Conservation (phyloP, 2,888 invertebrate genomes). For the Drosophila picticornis region DNA sequence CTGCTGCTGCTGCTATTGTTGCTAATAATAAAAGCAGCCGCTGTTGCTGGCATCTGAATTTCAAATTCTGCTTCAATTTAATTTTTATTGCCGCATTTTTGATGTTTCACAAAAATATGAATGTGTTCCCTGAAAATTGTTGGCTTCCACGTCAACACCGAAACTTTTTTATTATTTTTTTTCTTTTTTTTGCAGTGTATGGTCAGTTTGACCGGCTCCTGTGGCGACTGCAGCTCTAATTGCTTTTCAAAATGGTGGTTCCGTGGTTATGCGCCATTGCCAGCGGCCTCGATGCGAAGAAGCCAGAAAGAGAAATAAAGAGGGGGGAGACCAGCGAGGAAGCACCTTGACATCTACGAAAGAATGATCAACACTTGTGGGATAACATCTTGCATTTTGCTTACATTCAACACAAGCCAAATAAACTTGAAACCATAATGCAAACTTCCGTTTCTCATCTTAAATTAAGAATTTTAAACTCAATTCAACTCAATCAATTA, state of each 20-base stretch:
- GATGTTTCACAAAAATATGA: slow-evolving; percentile 40
- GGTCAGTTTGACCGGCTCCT: slow-evolving; percentile 19
- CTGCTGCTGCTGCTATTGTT: slow-evolving; percentile 45
- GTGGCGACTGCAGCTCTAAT: slow-evolving; percentile 50
- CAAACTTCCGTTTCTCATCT: not conserved
- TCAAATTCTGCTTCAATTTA: slow-evolving; percentile 67
- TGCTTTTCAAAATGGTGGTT: slow-evolving; percentile 63
- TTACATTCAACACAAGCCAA: not conserved
- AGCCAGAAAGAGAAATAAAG: too few relatives aligned
- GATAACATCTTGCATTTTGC: not conserved
- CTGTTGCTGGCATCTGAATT: slow-evolving; percentile 66
- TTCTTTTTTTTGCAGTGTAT: not conserved
- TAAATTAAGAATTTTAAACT: not conserved
- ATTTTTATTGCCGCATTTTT: slow-evolving; percentile 68
- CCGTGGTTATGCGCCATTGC: slow-evolving; percentile 56
- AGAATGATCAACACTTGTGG: not conserved
- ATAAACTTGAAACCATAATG: not conserved
- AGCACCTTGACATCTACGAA: not conserved
- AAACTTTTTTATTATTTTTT: not conserved
- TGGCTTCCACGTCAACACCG: slow-evolving; percentile 20
- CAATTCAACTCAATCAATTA: not conserved
- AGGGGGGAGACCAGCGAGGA: not conserved
- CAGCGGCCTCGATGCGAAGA: slow-evolving; percentile 7
- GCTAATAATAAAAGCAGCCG: slow-evolving; percentile 71
- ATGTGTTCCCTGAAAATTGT: slow-evolving; percentile 56